Percentiles rank a stretch among this genome's conserved stretches.
Conservation (phyloP, 2,888 invertebrate genomes). For the Lampropteryx suffumata region DNA sequence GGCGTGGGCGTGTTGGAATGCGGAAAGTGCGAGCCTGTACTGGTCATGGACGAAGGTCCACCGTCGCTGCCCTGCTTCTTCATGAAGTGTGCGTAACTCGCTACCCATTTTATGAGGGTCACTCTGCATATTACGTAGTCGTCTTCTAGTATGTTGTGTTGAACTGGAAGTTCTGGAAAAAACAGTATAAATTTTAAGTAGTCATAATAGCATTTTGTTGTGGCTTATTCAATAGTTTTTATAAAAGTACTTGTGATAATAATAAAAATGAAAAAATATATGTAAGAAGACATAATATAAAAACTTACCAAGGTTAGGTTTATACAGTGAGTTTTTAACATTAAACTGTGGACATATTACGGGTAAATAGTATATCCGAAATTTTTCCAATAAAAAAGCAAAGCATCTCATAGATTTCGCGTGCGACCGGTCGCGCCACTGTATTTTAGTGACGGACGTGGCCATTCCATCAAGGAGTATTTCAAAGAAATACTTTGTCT, state of each 20-base stretch:
- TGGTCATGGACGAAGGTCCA: constrained; percentile 75
- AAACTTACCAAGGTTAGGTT: constrained; percentile 88
- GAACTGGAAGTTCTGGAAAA: constrained; percentile 86
- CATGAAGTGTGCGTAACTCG: constrained; percentile 91
- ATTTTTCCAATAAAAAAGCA: constrained; percentile 94
- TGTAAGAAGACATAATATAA: too few species aligned
- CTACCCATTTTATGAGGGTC: constrained; percentile 94
- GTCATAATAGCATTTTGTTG: too few species aligned
- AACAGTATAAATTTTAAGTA: background rate
- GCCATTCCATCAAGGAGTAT: constrained; percentile 95
- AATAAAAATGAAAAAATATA: background rate
- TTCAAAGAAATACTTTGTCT: constrained; percentile 93
- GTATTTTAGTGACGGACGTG: constrained; percentile 93
- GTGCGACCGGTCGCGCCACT: constrained; percentile 93
- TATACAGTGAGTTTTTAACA: constrained; percentile 90
- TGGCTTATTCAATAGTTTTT: too few species aligned
- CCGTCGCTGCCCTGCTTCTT: constrained; percentile 82
- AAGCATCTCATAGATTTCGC: constrained; percentile 92
- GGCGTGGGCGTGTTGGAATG: constrained; percentile 70
- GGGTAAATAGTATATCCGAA: constrained; percentile 94
- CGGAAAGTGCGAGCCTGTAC: constrained; percentile 66
- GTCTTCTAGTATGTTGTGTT: constrained; percentile 87
- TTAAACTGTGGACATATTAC: constrained; percentile 95
- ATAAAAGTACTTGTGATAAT: too few species aligned
- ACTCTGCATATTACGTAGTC: constrained; percentile 90